Evolutionary conservation across 1,140 invertebrate genomes (phyloP).

Genomic region (Microvelia longipes): DNA sequence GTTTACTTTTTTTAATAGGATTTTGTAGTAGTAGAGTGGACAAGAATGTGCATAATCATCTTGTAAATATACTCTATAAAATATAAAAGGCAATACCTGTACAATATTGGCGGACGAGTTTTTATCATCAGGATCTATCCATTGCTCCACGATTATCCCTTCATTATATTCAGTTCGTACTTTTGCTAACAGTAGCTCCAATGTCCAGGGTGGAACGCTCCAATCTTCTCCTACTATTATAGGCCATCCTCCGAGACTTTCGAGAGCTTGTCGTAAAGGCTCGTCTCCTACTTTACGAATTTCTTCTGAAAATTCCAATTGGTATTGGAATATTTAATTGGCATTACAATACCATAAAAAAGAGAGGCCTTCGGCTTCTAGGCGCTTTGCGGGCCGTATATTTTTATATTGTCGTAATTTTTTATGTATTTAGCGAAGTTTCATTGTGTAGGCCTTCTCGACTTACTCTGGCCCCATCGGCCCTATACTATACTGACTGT

Average conservation of each 20-base stretch:
- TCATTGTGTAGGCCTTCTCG: no score
- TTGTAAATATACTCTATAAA: no score
- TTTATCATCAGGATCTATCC: conserved; percentile 72
- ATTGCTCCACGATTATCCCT: conserved; percentile 57
- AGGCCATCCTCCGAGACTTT: conserved; percentile 58
- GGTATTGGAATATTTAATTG: background rate
- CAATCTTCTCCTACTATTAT: conserved; percentile 43
- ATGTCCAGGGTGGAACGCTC: conserved; percentile 36
- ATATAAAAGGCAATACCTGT: conserved; percentile 55
- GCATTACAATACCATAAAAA: no score
- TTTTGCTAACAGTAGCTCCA: conserved; percentile 50
- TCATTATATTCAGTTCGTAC: conserved; percentile 56
- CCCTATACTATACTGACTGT: no score
- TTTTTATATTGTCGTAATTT: background rate
- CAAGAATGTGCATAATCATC: no score
- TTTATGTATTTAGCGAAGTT: background rate
- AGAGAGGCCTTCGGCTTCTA: no score
- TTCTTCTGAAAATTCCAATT: conserved; percentile 37
- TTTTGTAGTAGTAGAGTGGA: no score
- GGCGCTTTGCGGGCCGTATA: background rate
- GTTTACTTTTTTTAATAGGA: no score
- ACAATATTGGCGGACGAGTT: conserved; percentile 72
- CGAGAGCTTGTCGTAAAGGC: conserved; percentile 43
- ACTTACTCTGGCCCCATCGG: no score
- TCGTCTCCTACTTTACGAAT: conserved; percentile 51